phyloP scores from a whole-genome alignment of 2,113 vertebrate species.

The Pithys albifrons region DNA sequence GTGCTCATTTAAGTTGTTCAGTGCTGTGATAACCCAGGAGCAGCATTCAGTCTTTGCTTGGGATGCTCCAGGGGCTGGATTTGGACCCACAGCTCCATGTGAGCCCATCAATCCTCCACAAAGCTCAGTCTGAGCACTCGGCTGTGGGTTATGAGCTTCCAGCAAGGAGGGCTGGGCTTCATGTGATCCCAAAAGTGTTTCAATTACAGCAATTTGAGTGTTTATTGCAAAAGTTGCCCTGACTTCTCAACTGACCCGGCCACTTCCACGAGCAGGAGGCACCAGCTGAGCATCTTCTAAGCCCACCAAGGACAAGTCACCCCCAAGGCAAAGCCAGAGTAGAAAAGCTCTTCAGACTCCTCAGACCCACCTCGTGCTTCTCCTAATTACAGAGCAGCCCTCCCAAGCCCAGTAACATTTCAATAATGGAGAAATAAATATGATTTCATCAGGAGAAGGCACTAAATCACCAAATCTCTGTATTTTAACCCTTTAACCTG shows the following conservation, averaged over 20 bases:
- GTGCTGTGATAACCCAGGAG: neutral
- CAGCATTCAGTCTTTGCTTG: fast-evolving
- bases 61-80: neutral
- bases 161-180: neutral
- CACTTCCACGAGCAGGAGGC: no score
- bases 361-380: neutral
- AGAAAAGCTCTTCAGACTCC: neutral
- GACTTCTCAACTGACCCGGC: neutral
- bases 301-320: neutral
- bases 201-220: neutral
- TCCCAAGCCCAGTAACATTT: fast-evolving
- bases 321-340: neutral
- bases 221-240: neutral
- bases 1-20: fast-evolving
- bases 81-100: fast-evolving
- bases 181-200: fast-evolving
- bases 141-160: fast-evolving
- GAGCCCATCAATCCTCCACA: neutral
- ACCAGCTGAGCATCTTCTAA: neutral
- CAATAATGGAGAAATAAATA: neutral
- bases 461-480: fast-evolving
- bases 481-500: fast-evolving
- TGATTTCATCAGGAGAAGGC: neutral
- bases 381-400: neutral
- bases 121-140: fast-evolving